These are phyloP conservation scores for Hyperoodon ampullatus DNA, from an alignment of 2,113 vertebrate species.

Conservation along the genomic window DNA sequence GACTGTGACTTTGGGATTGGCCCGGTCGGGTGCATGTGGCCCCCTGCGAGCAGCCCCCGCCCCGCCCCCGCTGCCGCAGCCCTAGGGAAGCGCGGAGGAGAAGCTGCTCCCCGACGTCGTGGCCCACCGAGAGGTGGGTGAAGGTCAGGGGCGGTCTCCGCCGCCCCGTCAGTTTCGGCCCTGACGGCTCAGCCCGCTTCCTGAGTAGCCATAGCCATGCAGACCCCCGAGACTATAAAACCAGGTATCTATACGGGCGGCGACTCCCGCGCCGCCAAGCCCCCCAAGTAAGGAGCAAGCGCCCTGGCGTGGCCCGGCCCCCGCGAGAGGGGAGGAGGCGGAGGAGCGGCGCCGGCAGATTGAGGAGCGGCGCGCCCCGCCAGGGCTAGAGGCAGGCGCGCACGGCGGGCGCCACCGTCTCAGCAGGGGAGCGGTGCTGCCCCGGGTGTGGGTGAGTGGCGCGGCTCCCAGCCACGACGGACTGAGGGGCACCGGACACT, in stretches of 20 bases:
- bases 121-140: constrained; percentile 47
- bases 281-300: constrained; percentile 66
- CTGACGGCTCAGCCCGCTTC: background rate
- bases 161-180: background rate
- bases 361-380: constrained; percentile 71
- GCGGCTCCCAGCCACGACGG: constrained; percentile 40
- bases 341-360: constrained; percentile 68
- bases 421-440: constrained; percentile 60
- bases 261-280: constrained; percentile 42
- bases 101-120: constrained; percentile 51
- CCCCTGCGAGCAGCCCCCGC: constrained; percentile 61
- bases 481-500: constrained; percentile 14
- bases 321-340: constrained; percentile 73
- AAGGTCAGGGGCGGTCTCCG: constrained; percentile 45
- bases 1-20: constrained; percentile 64
- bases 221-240: constrained; percentile 71
- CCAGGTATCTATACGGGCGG: background rate
- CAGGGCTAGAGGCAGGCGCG: constrained; percentile 64
- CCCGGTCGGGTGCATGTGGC: constrained; percentile 43
- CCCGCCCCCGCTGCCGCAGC: constrained; percentile 61
- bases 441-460: constrained; percentile 57
- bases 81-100: constrained; percentile 71
- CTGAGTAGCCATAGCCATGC: constrained; percentile 66
- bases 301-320: constrained; percentile 71
- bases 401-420: constrained; percentile 61